Conservation (phyloP, 1,140 invertebrate species). For the Aleiodes sp. region DNA sequence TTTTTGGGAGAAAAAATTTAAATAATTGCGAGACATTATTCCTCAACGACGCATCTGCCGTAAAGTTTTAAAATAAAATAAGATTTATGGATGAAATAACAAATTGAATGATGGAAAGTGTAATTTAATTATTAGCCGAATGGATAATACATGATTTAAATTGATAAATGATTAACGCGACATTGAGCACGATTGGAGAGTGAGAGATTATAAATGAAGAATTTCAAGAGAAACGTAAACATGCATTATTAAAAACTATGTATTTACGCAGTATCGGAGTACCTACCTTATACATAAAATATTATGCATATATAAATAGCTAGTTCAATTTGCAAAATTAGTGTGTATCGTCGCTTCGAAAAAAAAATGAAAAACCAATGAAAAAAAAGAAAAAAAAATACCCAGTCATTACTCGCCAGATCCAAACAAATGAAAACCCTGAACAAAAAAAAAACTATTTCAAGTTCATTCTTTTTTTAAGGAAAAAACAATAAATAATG, state of each 20-base stretch:
- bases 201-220: conserved; percentile 27
- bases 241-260: conserved; percentile 58
- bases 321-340: conserved; percentile 64
- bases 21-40: conserved; percentile 13
- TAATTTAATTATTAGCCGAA: conserved; percentile 10
- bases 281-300: conserved; percentile 56
- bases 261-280: conserved; percentile 56
- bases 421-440: conserved; percentile 47
- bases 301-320: conserved; percentile 60
- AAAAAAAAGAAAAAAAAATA: conserved; percentile 49
- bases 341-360: conserved; percentile 62
- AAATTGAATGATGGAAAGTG: not conserved
- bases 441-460: conserved; percentile 52
- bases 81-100: conserved; percentile 18
- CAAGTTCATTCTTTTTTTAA: conserved; percentile 66
- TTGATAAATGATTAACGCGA: conserved; percentile 14
- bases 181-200: conserved; percentile 27
- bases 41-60: conserved; percentile 24
- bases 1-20: conserved; percentile 14
- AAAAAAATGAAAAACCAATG: too few relatives aligned
- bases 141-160: conserved; percentile 19
- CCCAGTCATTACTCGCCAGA: conserved; percentile 64
- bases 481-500: conserved; percentile 55
- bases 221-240: conserved; percentile 45
- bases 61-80: not conserved